Conservation (phyloP, 2,113 vertebrate genomes). For the Brachyhypopomus gauderio region DNA sequence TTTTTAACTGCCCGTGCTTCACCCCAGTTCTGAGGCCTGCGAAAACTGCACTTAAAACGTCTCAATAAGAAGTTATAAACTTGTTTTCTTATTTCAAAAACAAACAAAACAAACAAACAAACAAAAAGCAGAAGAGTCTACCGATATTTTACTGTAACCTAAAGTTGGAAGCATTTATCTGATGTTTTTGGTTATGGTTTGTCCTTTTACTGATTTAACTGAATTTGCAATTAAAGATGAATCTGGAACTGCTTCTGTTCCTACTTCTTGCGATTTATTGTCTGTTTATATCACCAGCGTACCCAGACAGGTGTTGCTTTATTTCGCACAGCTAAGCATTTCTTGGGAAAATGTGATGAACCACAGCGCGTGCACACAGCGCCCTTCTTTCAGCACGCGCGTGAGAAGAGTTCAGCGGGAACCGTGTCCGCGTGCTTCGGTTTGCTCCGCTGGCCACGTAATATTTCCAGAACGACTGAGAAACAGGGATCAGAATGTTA, state of each 20-base stretch:
- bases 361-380: constrained; percentile 61
- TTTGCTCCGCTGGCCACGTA: constrained; percentile 28
- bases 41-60: not conserved
- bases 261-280: constrained; percentile 8
- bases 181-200: no score
- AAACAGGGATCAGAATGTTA: no score
- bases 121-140: not conserved
- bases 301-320: constrained; percentile 50
- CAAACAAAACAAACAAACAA: no score
- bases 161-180: no score
- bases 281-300: not conserved
- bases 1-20: not conserved
- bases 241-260: no score
- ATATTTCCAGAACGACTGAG: no score
- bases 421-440: constrained; percentile 64
- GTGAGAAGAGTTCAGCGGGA: constrained; percentile 76
- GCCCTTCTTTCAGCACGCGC: constrained; percentile 69
- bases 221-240: no score
- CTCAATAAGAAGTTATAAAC: constrained; percentile 4
- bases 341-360: constrained; percentile 72
- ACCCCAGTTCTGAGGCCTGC: not conserved
- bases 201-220: no score
- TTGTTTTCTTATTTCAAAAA: constrained; percentile 5
- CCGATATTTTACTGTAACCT: no score
- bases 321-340: constrained; percentile 66